A percentile compares a stretch with the other conserved stretches of the same genome.
phyloP scores from a whole-genome alignment of 2,797 vertebrate species.

The Lagorchestes hirsutus region DNA sequence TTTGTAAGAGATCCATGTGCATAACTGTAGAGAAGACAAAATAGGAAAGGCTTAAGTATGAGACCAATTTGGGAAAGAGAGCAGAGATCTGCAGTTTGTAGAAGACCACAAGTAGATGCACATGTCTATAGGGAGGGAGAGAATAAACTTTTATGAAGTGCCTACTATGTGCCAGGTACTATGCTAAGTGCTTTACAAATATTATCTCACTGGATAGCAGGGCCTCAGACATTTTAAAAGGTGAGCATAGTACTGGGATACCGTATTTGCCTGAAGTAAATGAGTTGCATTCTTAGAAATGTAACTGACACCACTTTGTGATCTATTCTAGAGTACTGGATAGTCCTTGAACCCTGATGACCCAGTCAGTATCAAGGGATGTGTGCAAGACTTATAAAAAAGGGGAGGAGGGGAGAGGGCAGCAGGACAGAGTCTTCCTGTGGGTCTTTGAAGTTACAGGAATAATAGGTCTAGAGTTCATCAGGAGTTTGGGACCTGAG shows the following conservation, averaged over 20 bases:
- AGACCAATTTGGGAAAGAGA: constrained; percentile 37
- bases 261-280: not conserved
- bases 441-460: not conserved
- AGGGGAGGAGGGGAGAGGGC: too few relatives aligned
- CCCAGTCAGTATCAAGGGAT: not conserved
- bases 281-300: not conserved
- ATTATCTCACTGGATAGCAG: constrained; percentile 38
- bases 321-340: not conserved
- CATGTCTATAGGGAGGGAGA: not conserved
- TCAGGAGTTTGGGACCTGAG: not conserved
- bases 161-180: constrained; percentile 8
- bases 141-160: not conserved
- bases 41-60: not conserved
- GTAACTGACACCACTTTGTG: not conserved
- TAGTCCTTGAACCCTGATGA: not conserved
- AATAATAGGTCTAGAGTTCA: not conserved
- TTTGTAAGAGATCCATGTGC: not conserved
- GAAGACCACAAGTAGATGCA: not conserved
- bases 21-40: not conserved
- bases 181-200: constrained; percentile 13
- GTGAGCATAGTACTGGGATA: not conserved
- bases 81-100: constrained; percentile 28
- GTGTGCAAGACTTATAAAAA: not conserved
- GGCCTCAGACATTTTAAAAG: not conserved
- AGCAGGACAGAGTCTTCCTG: not conserved